Evolutionary conservation across 2,888 invertebrate genomes (phyloP), one percentile per base, ranked within the genome.

Genomic region (Callinectes sapidus): DNA sequence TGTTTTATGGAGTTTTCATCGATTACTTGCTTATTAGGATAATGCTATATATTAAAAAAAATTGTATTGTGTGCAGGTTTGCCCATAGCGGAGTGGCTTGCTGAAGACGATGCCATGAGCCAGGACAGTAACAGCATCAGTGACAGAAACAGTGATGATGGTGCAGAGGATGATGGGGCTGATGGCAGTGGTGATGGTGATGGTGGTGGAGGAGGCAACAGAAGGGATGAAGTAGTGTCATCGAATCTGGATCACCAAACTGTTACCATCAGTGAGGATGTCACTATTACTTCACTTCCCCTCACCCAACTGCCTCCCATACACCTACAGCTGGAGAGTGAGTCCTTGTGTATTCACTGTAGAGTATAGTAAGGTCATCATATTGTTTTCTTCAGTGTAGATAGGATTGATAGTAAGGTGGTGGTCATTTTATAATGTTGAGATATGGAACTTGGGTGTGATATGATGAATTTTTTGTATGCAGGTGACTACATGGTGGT

Each of bases 241-340:
- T 85, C 81, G 1, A 42, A 42, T 1, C 18, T 39, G 16, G 61
- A 89, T 14, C 85, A 90, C n/a, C 92, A 92, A 8, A 90, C 92
- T 28, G 92, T 92, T 18, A 90, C 92, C 54, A 90, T 92, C 55
- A 90, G 77, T 81, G 92, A 92, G 35, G 92, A 92, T 81, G 92
- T 90, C 32, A 92, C 90, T 55, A 92, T 92, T 18, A 92, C 92
- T 39, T 90, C 92, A 32, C 71, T 92, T 28, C 92, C 92, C 77
- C 90, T 92, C 71, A 90, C 90, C 32, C 92, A 92, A 71, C 90
- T 92, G n/a, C 87, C 92, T 39, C 92, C 92, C 32, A 32, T 92
- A 87, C 92, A 92, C n/a, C 42, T 92, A 0, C 92, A 92, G 81
- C 61, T 92, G 28, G 92, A 92, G 55, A 92, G 92, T 92, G 88